Percentiles rank a stretch among this genome's conserved stretches.
phyloP scores from a whole-genome alignment of 2,888 invertebrate species.

The Dryobotodes eremita region DNA sequence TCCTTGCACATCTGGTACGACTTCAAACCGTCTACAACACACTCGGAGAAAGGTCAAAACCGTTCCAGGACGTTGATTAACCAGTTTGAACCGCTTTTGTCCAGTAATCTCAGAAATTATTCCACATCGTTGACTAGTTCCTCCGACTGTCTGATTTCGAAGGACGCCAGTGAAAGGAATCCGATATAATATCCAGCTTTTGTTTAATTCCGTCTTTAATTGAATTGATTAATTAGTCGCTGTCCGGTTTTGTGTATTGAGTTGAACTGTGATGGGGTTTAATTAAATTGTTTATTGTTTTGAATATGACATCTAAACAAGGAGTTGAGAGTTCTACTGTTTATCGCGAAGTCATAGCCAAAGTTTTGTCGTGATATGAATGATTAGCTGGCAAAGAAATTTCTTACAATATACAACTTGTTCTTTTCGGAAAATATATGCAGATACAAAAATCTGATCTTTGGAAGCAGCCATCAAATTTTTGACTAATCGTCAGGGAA shows the following conservation, averaged over 20 bases:
- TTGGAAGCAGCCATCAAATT: neutral
- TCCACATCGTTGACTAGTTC: constrained; percentile 57
- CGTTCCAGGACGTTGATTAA: constrained; percentile 44
- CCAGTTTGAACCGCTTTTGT: constrained; percentile 52
- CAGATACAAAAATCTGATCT: neutral
- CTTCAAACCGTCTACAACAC: constrained; percentile 7
- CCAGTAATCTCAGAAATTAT: constrained; percentile 65
- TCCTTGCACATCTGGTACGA: neutral
- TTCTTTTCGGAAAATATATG: neutral
- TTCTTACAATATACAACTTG: neutral
- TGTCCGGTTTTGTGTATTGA: constrained; percentile 11
- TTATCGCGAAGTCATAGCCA: neutral
- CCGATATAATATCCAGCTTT: constrained; percentile 49
- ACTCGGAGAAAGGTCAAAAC: constrained; percentile 38
- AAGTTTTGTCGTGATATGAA: neutral
- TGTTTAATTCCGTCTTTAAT: constrained; percentile 37
- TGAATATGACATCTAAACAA: neutral
- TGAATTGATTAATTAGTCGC: constrained; percentile 42
- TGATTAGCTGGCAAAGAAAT: neutral
- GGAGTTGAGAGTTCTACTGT: neutral
- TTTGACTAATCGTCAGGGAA: neutral
- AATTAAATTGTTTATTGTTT: constrained; percentile 34
- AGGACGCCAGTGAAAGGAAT: constrained; percentile 29
- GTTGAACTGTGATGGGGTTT: constrained; percentile 27
- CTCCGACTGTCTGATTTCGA: constrained; percentile 32